Base-by-base conservation (phyloP, 2,113 vertebrate species). In the Crotalus horridus region DNA sequence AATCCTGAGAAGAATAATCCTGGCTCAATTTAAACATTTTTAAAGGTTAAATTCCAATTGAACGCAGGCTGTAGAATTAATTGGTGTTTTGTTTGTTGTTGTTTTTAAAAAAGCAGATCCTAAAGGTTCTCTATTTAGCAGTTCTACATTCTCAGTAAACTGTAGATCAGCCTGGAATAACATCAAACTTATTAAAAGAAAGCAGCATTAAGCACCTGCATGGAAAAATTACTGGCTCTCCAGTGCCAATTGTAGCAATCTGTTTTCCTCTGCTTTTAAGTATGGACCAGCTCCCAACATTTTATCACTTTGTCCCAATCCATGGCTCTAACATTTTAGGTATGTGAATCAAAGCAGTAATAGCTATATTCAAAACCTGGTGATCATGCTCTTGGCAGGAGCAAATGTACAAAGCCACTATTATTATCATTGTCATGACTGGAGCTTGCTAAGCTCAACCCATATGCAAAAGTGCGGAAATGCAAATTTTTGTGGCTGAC, bases 201-300 rank as follows among this genome's bases (percentile, higher is more conserved):
- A 90, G 93, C 85, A 54, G 94, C 86, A 43, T 51, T 51, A 21
- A 90, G 94, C 96, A 97, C 96, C 96, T 97, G 95, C 94, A 93
- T 1, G 29, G 93, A 15, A 93, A 94, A 96, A 95, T 96, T 95
- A 94, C 91, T 0, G 0, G 87, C 89, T 91, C 90, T 92, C 55
- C 61, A 48, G 91, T 95, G 95, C 95, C 95, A 94, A 69, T 2
- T 4, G 91, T 93, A 94, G 85, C 90, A 92, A 88, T 94, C 94
- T 94, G 12, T 87, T 93, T 88, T 43, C 17, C 17, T 33, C 23
- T 24, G 5, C 85, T 55, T 55, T 26, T 1, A 90, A 54, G 91
- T 88, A 89, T 93, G 95, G 94, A 96, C 96, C 95, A 96, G 91
- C 90, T 95, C 95, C 5, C 93, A 93, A 93, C 74, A 88, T 93